Percentiles rank a stretch among this genome's conserved stretches.
Conservation (phyloP, 2,797 vertebrate species). For the Hybognathus amarus region DNA sequence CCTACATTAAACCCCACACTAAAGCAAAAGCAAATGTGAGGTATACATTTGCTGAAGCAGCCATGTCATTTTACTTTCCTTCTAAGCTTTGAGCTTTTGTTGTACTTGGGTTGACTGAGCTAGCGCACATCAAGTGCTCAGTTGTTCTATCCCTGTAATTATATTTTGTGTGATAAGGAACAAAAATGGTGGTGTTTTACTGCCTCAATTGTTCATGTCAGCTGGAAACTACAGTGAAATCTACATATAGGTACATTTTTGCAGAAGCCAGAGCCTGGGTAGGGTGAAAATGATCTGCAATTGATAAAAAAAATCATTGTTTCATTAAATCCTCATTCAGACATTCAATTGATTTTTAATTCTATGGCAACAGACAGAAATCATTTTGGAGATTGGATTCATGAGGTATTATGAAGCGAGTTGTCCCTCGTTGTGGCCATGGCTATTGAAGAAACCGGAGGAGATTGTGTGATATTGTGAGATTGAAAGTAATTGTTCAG, state of each 20-base stretch:
- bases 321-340: not conserved
- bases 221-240: not conserved
- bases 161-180: not conserved
- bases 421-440: not conserved
- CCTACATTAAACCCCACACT: not conserved
- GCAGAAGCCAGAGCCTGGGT: not conserved
- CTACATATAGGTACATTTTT: not conserved
- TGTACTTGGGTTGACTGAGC: not conserved
- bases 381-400: not conserved
- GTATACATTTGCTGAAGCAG: not conserved
- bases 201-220: not conserved
- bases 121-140: too few species aligned
- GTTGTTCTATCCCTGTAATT: too few species aligned
- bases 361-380: not conserved
- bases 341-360: not conserved
- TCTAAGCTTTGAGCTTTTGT: not conserved
- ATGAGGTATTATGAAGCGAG: not conserved
- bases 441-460: not conserved
- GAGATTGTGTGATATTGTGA: constrained; percentile 14
- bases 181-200: not conserved
- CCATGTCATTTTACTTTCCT: not conserved
- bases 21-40: not conserved
- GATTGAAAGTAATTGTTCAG: constrained; percentile 19
- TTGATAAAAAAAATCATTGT: not conserved
- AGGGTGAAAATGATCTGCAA: not conserved